phyloP scores from a whole-genome alignment of 2,113 vertebrate species.

The Indicator maculatus region DNA sequence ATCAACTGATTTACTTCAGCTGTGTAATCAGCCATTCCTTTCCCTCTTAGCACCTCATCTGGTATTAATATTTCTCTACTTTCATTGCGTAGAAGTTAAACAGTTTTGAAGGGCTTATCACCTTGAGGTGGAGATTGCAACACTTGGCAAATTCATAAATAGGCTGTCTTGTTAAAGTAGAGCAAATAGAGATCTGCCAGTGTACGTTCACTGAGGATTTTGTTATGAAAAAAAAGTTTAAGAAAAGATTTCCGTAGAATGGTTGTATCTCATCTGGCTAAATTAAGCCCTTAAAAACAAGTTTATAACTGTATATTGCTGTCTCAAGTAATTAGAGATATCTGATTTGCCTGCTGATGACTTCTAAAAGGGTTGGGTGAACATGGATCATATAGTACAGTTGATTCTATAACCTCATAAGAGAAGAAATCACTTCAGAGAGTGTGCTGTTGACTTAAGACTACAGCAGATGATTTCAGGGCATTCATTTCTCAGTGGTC shows the following conservation, averaged over 20 bases:
- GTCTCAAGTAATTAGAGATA: neutral
- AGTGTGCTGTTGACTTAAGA: neutral
- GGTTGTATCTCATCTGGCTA: neutral
- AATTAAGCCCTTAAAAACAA: neutral
- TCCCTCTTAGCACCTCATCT: neutral
- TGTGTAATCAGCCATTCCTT: constrained; percentile 10
- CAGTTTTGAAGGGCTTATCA: neutral
- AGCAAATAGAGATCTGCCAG: neutral
- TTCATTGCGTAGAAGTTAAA: neutral
- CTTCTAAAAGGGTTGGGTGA: neutral
- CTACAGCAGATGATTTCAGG: neutral
- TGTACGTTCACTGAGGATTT: neutral
- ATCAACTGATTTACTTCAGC: constrained; percentile 12
- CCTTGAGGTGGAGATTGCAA: neutral
- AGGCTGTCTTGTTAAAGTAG: neutral
- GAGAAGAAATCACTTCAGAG: neutral
- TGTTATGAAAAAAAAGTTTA: neutral
- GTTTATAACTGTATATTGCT: neutral
- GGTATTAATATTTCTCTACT: constrained; percentile 37
- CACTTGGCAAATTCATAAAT: neutral
- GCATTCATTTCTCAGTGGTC: neutral
- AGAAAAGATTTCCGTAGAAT: neutral
- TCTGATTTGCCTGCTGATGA: neutral
- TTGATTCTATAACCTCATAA: neutral
- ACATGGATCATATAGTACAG: neutral